These are phyloP conservation scores for Uropsilus gracilis DNA, from an alignment of 2,113 vertebrate species.

Conservation along the genomic window DNA sequence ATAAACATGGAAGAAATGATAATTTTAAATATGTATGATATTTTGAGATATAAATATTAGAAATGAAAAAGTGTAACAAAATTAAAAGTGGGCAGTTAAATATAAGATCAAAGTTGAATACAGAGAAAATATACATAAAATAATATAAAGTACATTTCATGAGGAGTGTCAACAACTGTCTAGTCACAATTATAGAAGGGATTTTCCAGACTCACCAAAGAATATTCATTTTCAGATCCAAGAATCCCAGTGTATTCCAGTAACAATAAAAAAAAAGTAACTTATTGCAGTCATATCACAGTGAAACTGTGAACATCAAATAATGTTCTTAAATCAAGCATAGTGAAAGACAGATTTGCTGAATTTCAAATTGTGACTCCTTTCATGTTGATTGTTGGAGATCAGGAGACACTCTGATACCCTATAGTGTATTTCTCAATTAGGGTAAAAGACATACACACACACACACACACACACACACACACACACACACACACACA, in stretches of 20 bases:
- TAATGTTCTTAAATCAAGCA: neutral
- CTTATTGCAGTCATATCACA: neutral
- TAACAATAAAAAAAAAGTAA: slow-evolving; percentile 42
- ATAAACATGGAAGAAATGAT: neutral
- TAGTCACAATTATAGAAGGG: neutral
- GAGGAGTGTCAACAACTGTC: neutral
- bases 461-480: too few species aligned
- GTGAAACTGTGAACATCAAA: neutral
- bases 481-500: too few species aligned
- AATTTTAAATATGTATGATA: neutral
- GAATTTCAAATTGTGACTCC: neutral
- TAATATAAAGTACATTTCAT: too few species aligned
- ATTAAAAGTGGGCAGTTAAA: too few species aligned
- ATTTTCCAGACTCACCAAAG: slow-evolving; percentile 14
- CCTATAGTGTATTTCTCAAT: neutral
- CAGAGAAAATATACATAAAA: too few species aligned
- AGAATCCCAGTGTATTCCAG: slow-evolving; percentile 4
- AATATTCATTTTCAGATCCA: neutral
- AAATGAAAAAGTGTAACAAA: too few species aligned
- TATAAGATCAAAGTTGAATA: too few species aligned
- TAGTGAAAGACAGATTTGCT: neutral
- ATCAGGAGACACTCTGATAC: neutral
- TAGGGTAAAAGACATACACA: slow-evolving; percentile 24
- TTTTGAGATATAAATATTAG: slow-evolving; percentile 5
- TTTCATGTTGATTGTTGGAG: neutral